phyloP scores from a whole-genome alignment of 2,888 invertebrate species.

The Drosophila fungiperda region DNA sequence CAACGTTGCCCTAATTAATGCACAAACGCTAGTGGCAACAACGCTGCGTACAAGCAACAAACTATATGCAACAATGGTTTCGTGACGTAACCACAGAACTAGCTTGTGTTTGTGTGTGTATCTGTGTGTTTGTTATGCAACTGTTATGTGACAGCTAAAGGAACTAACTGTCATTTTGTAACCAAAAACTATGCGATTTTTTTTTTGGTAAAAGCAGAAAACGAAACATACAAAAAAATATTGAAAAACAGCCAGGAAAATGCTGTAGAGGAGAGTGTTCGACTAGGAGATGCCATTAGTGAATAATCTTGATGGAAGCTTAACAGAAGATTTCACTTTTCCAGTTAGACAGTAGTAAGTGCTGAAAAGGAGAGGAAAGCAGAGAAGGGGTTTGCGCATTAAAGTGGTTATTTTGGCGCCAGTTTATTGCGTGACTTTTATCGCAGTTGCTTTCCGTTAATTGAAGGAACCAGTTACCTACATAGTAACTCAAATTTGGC shows the following conservation, averaged over 20 bases:
- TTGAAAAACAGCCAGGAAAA: slow-evolving; percentile 20
- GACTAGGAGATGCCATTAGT: neutral
- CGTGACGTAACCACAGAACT: slow-evolving; percentile 30
- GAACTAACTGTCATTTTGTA: slow-evolving; percentile 46
- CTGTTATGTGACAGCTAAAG: slow-evolving; percentile 26
- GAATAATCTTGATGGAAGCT: neutral
- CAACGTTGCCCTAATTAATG: slow-evolving; percentile 68
- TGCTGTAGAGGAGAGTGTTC: neutral
- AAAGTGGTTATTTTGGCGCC: slow-evolving; percentile 18
- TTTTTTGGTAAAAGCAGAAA: slow-evolving; percentile 46
- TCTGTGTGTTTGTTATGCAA: slow-evolving; percentile 5
- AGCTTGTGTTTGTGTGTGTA: slow-evolving; percentile 3
- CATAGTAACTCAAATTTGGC: neutral
- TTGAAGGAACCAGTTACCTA: slow-evolving; percentile 20
- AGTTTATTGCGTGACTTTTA: slow-evolving; percentile 38
- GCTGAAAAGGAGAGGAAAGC: slow-evolving; percentile 1
- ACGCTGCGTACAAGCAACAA: slow-evolving; percentile 69
- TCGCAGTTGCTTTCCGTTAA: slow-evolving; percentile 15
- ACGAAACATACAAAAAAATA: slow-evolving; percentile 13
- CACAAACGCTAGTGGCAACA: slow-evolving; percentile 48
- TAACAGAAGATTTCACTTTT: neutral
- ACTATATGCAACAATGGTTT: slow-evolving; percentile 15
- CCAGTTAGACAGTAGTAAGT: neutral
- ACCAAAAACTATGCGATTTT: slow-evolving; percentile 58
- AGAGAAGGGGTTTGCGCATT: slow-evolving; percentile 23